phyloP scores from a whole-genome alignment of 2,797 vertebrate species.

The Varecia variegata region DNA sequence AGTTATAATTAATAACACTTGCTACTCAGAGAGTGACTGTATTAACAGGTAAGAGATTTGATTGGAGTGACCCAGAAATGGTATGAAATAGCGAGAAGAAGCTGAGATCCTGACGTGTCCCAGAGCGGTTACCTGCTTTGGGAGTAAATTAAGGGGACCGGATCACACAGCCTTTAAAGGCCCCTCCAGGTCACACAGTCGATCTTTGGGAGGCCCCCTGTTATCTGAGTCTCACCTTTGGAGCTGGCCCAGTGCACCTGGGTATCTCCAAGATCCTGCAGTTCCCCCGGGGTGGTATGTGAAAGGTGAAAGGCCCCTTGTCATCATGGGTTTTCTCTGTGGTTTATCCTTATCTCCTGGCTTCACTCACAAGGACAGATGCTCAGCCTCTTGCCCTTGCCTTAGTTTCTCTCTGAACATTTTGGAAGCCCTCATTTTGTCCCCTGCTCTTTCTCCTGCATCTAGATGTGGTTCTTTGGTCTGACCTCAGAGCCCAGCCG shows the following conservation, averaged over 20 bases:
- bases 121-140: background rate
- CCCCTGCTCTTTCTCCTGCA: background rate
- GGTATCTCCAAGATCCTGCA: background rate
- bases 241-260: background rate
- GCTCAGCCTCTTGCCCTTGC: background rate
- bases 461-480: background rate
- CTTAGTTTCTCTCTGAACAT: background rate
- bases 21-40: background rate
- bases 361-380: background rate
- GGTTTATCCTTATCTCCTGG: background rate
- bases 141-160: background rate
- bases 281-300: background rate
- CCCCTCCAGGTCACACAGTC: no score
- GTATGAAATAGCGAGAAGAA: background rate
- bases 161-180: background rate
- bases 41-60: background rate
- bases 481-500: background rate
- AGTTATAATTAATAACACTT: background rate
- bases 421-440: background rate
- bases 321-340: background rate
- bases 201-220: background rate
- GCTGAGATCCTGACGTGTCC: fast-evolving
- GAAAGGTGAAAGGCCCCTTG: background rate
- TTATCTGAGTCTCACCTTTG: background rate
- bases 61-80: background rate